A percentile compares a stretch with the other conserved stretches of the same genome.
phyloP scores from a whole-genome alignment of 2,888 invertebrate species.

The Oconnorella tubifera region DNA sequence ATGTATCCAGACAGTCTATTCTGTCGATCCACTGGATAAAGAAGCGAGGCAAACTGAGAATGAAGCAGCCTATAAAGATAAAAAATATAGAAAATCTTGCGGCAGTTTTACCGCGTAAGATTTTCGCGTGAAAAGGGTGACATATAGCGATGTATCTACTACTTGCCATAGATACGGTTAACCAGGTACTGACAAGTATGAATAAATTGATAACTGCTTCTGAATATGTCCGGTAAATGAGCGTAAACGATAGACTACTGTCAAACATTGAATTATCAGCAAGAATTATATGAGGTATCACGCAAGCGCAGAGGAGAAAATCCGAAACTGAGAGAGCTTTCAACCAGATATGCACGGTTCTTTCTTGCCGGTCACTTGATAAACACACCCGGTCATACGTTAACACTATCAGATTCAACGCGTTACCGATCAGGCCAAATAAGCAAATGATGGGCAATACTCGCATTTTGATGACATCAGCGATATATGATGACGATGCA shows the following conservation, averaged over 20 bases:
- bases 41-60: conserved; percentile 33
- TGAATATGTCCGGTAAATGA: conserved; percentile 45
- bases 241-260: conserved; percentile 19
- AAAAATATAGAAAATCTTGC: conserved; percentile 44
- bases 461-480: conserved; percentile 15
- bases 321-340: conserved; percentile 75
- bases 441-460: conserved; percentile 29
- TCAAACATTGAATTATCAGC: conserved; percentile 27
- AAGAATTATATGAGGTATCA: conserved; percentile 61
- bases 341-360: conserved; percentile 72
- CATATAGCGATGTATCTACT: conserved; percentile 73
- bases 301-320: conserved; percentile 59
- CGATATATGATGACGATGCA: too few relatives aligned
- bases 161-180: conserved; percentile 70
- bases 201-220: conserved; percentile 48
- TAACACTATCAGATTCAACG: conserved; percentile 72
- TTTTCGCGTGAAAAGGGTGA: conserved; percentile 63
- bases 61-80: conserved; percentile 26
- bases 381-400: conserved; percentile 60
- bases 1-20: background rate
- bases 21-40: conserved; percentile 25
- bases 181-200: conserved; percentile 69
- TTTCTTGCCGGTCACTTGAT: conserved; percentile 67
- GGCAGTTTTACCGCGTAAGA: conserved; percentile 51
- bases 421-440: conserved; percentile 70